Evolutionary conservation across 2,113 vertebrate genomes (phyloP).

Genomic region (Haemorhous mexicanus): DNA sequence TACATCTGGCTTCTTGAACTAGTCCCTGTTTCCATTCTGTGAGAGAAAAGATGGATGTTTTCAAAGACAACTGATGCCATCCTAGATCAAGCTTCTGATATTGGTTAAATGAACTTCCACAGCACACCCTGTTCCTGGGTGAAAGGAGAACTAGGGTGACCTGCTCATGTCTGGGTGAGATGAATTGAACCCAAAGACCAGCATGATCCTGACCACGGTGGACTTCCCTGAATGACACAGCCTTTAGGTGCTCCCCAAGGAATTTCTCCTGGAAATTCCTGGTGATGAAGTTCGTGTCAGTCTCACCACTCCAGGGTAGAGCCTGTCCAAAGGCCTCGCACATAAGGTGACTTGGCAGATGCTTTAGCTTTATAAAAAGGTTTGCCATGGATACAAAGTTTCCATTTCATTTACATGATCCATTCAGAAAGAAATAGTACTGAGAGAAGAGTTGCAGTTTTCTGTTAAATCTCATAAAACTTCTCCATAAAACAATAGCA

Average conservation of each 20-base stretch:
- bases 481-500: background rate
- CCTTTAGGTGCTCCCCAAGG: background rate
- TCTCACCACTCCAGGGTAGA: background rate
- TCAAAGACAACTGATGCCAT: background rate
- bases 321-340: background rate
- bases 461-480: background rate
- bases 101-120: background rate
- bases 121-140: background rate
- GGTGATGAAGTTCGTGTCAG: fast-evolving
- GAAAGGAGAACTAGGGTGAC: background rate
- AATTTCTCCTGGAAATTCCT: background rate
- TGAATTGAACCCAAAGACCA: background rate
- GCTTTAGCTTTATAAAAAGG: background rate
- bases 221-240: background rate
- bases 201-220: fast-evolving
- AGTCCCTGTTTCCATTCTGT: background rate
- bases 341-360: background rate
- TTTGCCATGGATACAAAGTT: background rate
- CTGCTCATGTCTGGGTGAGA: background rate
- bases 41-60: background rate
- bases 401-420: background rate
- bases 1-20: background rate
- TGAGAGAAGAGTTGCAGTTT: background rate
- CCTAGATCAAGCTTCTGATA: background rate
- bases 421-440: background rate